Percentiles rank a stretch among this genome's conserved stretches.
phyloP scores from a whole-genome alignment of 2,113 vertebrate species.

The Seriola aureovittata region DNA sequence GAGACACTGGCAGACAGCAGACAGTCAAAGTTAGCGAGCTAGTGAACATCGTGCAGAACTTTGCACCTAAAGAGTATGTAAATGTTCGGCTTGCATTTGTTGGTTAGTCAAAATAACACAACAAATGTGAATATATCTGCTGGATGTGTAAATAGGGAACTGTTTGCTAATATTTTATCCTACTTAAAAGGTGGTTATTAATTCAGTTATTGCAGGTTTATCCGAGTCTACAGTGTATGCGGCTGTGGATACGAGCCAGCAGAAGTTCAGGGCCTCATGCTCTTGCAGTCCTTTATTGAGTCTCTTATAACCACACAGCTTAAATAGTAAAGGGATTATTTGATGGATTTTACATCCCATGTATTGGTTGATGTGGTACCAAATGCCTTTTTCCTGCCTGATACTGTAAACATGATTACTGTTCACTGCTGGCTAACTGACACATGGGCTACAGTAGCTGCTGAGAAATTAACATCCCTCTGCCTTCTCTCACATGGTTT shows the following conservation, averaged over 20 bases:
- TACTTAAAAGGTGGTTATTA: not conserved
- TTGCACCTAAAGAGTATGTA: not conserved
- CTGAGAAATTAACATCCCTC: constrained; percentile 59
- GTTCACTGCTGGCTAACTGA: constrained; percentile 34
- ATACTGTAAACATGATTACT: constrained; percentile 44
- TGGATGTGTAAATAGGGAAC: not conserved
- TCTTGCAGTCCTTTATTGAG: constrained; percentile 17
- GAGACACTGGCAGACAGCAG: not conserved
- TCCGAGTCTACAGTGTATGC: not conserved
- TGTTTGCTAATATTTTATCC: not conserved
- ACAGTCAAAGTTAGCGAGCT: not conserved
- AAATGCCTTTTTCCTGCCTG: constrained; percentile 26
- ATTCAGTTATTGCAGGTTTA: not conserved
- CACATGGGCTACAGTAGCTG: constrained; percentile 43
- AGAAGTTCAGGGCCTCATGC: not conserved
- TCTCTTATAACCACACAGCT: constrained; percentile 22
- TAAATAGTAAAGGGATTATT: constrained; percentile 38
- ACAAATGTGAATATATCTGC: too few species aligned
- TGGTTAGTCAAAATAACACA: too few species aligned
- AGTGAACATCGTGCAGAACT: not conserved
- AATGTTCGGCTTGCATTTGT: not conserved
- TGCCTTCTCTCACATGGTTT: constrained; percentile 61
- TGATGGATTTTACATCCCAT: constrained; percentile 46
- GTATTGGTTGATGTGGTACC: constrained; percentile 19
- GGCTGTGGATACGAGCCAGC: not conserved